These are phyloP conservation scores for Dromiciops gliroides DNA, from an alignment of 2,113 vertebrate species.

Conservation along the genomic window DNA sequence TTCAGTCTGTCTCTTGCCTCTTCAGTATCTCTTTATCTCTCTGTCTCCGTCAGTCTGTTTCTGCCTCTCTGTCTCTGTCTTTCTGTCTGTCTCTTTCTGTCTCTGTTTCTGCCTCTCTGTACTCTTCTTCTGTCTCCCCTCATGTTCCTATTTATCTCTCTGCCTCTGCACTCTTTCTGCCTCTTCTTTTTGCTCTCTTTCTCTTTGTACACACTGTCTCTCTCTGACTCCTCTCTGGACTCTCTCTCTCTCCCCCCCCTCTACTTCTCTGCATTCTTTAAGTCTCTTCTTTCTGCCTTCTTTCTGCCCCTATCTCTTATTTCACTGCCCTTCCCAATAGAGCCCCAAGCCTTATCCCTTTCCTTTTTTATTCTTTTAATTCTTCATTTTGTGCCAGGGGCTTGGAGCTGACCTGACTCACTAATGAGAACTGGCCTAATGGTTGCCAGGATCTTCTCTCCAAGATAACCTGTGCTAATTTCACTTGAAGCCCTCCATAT, in stretches of 20 bases:
- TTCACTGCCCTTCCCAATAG: neutral
- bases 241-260: neutral
- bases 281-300: neutral
- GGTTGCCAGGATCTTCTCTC: neutral
- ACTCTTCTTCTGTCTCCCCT: neutral
- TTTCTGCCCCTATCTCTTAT: neutral
- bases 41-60: neutral
- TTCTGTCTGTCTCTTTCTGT: neutral
- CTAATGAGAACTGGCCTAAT: neutral
- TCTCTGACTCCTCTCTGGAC: neutral
- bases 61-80: neutral
- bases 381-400: neutral
- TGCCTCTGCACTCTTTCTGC: neutral
- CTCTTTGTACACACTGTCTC: neutral
- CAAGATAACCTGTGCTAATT: neutral
- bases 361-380: neutral
- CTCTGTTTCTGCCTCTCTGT: constrained; percentile 4
- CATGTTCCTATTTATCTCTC: neutral
- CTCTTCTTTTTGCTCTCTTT: neutral
- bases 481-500: neutral
- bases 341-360: neutral
- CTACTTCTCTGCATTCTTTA: neutral
- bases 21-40: neutral
- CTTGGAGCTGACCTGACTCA: neutral
- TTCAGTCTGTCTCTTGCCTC: neutral